Evolutionary conservation across 2,888 invertebrate species (phyloP), one percentile per base, ranked within the genome.

Genomic region (Auanema sp.): DNA sequence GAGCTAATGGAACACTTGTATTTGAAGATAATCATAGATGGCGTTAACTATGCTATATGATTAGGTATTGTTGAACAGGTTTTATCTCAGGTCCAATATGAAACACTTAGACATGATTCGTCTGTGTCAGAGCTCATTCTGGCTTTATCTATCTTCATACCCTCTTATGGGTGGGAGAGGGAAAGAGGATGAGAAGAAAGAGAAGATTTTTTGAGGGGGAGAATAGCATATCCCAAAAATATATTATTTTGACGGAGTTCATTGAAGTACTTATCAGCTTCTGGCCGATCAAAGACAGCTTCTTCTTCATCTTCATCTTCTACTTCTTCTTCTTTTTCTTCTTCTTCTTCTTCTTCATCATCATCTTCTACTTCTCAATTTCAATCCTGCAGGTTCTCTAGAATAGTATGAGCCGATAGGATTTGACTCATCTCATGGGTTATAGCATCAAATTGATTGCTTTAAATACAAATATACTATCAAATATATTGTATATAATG

Each of bases 1-100:
- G 73, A 23, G 66, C 71, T 8, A 66, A 71, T 47, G 73, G 73
- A 49, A 66, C 71, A 16, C 66, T 74, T 4, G 66, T 74, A 18
- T 74, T 74, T 24, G 73, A 73, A 41, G 73, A 73, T 64, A 53
- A 65, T 1, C 53, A 47, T 8, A 47, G 53, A 58, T 52, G 52
- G 51, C 51, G 42, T 40, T 56, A 12, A 5, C 18, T 44, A 16
- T 60, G n/a, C n/a, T n/a, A 18, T 52, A 41, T 41, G 21, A 25
- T 14, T 54, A 18, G 54, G 18, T 54, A 54, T 41, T 24, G 24
- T 18, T 54, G 33, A 14, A 54, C 54, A 18, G 18, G 18, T 41
- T 54, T 33, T 21, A 41, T 54, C 33, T 12, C 14, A n/a, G 18
- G 18, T 16, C 40, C 54, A 41, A 25, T 54, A 23, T 41, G 33